Evolutionary conservation across 2,113 vertebrate genomes (phyloP).

Genomic region (Hippocampus abdominalis): DNA sequence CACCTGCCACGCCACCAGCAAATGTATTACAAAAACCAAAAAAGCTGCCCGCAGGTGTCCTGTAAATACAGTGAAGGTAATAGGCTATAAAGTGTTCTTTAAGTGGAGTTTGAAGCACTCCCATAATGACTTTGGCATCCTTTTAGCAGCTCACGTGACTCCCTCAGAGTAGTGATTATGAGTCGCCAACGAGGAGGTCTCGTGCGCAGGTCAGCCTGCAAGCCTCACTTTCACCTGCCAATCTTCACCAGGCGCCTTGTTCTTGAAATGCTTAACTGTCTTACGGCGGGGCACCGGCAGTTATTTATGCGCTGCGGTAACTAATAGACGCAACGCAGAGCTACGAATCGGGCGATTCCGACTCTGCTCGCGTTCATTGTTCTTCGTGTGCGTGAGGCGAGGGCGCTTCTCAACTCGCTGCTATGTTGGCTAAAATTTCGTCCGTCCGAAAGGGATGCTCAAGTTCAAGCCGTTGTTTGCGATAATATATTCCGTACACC

Average conservation of each 20-base stretch:
- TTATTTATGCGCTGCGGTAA: constrained; percentile 62
- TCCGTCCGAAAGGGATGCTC: too few relatives aligned
- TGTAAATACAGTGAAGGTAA: constrained; percentile 99
- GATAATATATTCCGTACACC: too few relatives aligned
- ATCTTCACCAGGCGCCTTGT: constrained; percentile 89
- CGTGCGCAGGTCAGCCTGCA: constrained; percentile 92
- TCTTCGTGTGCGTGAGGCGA: too few relatives aligned
- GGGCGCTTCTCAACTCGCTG: too few relatives aligned
- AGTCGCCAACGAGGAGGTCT: constrained; percentile 97
- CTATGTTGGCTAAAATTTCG: too few relatives aligned
- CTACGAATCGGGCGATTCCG: constrained; percentile 23
- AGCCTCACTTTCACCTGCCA: constrained; percentile 98
- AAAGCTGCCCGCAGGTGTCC: constrained; percentile 93
- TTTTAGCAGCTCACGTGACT: constrained; percentile 96
- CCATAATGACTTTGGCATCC: constrained; percentile 97
- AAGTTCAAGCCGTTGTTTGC: too few relatives aligned
- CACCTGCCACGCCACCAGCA: constrained; percentile 82
- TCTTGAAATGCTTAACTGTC: constrained; percentile 88
- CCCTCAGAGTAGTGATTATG: constrained; percentile 99
- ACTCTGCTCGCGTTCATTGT: background rate
- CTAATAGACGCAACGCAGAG: constrained; percentile 83
- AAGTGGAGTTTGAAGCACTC: constrained; percentile 99
- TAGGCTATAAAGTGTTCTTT: constrained; percentile 99
- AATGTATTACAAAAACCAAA: constrained; percentile 91
- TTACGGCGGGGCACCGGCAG: constrained; percentile 86